Evolutionary conservation across 1,140 invertebrate genomes (phyloP).

Genomic region (Trichomalopsis sarcophagae): DNA sequence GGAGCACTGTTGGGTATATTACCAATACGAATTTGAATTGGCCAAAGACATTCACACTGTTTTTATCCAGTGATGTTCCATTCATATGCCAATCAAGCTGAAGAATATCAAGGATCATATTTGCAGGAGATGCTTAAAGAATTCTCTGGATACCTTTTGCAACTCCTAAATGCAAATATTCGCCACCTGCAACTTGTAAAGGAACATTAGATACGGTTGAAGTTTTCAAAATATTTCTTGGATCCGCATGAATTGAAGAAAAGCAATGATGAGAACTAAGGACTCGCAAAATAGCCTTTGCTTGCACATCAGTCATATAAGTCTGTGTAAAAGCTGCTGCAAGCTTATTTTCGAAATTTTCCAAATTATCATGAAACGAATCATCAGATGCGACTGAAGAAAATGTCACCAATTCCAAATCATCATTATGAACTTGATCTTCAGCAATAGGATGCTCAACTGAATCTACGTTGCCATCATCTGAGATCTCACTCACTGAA

Average conservation of each 20-base stretch:
- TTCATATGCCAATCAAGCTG: neutral
- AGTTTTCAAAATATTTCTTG: neutral
- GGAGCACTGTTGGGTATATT: conserved; percentile 6
- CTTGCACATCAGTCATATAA: neutral
- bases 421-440: too few relatives aligned
- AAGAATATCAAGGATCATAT: neutral
- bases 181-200: neutral
- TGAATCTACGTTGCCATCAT: too few relatives aligned
- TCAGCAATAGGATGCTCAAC: too few relatives aligned
- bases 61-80: neutral
- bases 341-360: neutral
- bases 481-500: too few relatives aligned
- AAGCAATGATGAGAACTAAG: neutral
- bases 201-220: neutral
- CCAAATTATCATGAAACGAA: too few relatives aligned
- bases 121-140: too few relatives aligned
- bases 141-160: neutral
- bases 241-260: neutral
- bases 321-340: neutral
- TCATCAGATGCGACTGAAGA: too few relatives aligned
- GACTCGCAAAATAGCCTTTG: neutral
- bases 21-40: conserved; percentile 6
- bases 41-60: neutral
- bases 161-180: conserved; percentile 7
- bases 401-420: too few relatives aligned